Evolutionary conservation across 2,113 vertebrate genomes (phyloP), one percentile per base, ranked within the genome.

Genomic region (Laterallus jamaicensis): DNA sequence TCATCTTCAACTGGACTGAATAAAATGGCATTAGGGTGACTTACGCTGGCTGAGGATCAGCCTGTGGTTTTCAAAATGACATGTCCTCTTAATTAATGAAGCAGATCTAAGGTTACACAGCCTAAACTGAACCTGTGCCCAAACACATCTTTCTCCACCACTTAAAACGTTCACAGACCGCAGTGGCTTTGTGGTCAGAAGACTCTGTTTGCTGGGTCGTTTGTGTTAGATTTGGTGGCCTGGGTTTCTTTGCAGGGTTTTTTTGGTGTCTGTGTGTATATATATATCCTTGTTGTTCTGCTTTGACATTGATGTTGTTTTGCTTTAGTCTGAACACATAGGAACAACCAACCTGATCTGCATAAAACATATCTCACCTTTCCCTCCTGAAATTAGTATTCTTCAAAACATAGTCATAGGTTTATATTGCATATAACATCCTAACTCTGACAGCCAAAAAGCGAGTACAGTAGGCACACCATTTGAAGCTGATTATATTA

Each of bases 401-500:
- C 96, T 84, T 95, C 92, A 76, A 87, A 96, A 82, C 85, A 82
- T 93, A 70, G 58, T 88, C 60, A 39, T 88, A 70, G 93, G 64
- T 94, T 97, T 94, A 70, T 92, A 81, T 82, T 63, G 85, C 86
- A 84, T 87, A 37, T 86, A 91, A 88, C 77, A 76, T 85, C 86
- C 92, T 88, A 82, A 77, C 86, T 88, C 82, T 92, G 95, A 92
- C 94, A 96, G 81, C 75, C 90, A 86, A 83, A 89, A 96, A 96
- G 82, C 77, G 79, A 94, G 50, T 94, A 91, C 93, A 95, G 84
- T 91, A 76, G 94, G 75, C 88, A 75, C 70, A 68, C 84, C 78
- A 70, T 95, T 96, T 76, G 86, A 90, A 93, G 88, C 96, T 71
- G 90, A 93, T 95, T 96, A 87, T 95, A 97, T 97, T 97, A 97